These are phyloP conservation scores for Hippolais icterina DNA, from an alignment of 2,113 vertebrate genomes.

Conservation along the genomic window DNA sequence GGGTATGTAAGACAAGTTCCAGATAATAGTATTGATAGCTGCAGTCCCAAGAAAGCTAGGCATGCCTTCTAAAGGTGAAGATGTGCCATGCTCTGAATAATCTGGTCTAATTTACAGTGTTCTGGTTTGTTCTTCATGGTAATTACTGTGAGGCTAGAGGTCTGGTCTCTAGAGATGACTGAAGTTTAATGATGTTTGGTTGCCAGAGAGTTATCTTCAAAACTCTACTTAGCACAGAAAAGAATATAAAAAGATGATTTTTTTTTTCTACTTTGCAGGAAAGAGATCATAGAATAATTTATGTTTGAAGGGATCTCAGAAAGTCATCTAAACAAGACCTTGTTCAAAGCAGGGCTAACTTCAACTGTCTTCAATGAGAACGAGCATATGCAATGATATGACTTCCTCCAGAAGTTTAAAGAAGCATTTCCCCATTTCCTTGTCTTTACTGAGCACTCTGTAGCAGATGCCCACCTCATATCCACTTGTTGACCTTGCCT, in stretches of 20 bases:
- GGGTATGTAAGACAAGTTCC: neutral
- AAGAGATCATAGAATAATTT: neutral
- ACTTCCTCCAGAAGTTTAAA: neutral
- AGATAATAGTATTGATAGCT: neutral
- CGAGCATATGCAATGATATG: accelerated
- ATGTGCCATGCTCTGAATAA: neutral
- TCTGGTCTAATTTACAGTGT: neutral
- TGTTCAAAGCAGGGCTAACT: neutral
- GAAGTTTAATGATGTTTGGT: neutral
- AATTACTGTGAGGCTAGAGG: neutral
- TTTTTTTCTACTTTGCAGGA: neutral
- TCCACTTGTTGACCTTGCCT: neutral
- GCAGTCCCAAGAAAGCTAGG: neutral
- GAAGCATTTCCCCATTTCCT: neutral
- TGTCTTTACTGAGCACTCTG: neutral
- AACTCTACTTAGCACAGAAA: neutral
- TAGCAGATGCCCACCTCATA: neutral
- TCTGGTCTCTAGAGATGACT: neutral
- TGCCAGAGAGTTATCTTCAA: neutral
- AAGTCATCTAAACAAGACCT: neutral
- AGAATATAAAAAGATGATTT: neutral
- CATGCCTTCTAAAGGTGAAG: neutral
- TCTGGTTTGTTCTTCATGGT: neutral
- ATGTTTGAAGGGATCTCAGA: neutral
- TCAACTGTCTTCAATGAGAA: neutral